Evolutionary conservation across 2,888 invertebrate genomes (phyloP), one percentile per base, ranked within the genome.

Genomic region (Theristus sp.): DNA sequence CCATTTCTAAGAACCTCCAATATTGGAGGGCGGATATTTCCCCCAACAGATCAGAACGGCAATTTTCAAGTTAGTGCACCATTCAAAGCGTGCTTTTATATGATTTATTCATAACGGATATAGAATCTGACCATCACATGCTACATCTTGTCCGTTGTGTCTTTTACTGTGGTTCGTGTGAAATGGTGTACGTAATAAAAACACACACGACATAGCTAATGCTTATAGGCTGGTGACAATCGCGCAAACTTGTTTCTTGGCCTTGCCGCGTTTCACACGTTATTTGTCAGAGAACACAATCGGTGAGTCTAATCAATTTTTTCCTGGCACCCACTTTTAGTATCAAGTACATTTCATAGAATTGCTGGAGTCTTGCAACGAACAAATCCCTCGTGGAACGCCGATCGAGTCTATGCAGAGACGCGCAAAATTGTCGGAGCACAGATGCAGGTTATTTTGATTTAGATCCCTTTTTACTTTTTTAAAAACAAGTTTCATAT

Each of bases 341-440:
- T n/a, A n/a, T n/a, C n/a, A n/a, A n/a, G n/a, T n/a, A n/a, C n/a
- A n/a, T 38, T 38, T 38, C 38, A 38, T 38, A 81, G 89, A 58
- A 79, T 94, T 55, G 90, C 90, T 1, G 78, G 78, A 22, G 79
- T 82, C 68, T 76, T 94, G 22, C 82, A 83, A 64, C 76, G 79
- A 54, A 74, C 87, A 26, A 94, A 94, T 76, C 84, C 87, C 0
- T 85, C 87, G 68, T 96, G 94, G 94, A 84, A 85, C 68, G 87
- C 89, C 0, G 88, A 94, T 65, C 84, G 81, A 65, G 74, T 91
- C 1, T 94, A 85, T 71, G 86, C 91, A 66, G 89, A 89, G 77
- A 79, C 87, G 0, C 17, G 54, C n/a, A 61, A 79, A 73, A 84
- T 96, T 63, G 83, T 94, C 0, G 91, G 91, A 0, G 91, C 90